Conservation (phyloP, 1,140 invertebrate species). For the Hormaphis cornu region DNA sequence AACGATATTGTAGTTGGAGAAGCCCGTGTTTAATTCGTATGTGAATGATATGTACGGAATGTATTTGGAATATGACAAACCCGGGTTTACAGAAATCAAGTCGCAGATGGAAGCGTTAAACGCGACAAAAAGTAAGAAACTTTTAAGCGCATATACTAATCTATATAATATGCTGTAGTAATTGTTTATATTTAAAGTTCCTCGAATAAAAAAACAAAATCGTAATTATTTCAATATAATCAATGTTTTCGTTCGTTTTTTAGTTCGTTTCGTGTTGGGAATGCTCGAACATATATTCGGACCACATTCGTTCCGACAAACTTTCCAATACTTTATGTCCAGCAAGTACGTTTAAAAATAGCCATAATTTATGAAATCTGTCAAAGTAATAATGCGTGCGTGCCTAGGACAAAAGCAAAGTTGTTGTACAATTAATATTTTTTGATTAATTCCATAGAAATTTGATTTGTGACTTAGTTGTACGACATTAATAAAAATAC, state of each 20-base stretch:
- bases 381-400: no score
- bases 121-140: slow-evolving; percentile 10
- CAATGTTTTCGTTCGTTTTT: slow-evolving; percentile 35
- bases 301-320: slow-evolving; percentile 63
- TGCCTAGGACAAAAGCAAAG: no score
- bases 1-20: slow-evolving; percentile 41
- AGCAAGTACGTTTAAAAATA: slow-evolving; percentile 48
- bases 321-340: slow-evolving; percentile 59
- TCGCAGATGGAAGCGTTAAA: slow-evolving; percentile 18
- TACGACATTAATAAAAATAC: no score
- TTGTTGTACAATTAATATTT: no score
- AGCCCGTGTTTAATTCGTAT: slow-evolving; percentile 37
- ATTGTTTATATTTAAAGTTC: no score
- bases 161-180: no score
- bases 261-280: slow-evolving; percentile 78
- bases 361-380: slow-evolving; percentile 34
- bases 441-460: no score
- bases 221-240: background rate
- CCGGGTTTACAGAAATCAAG: slow-evolving; percentile 23
- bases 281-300: slow-evolving; percentile 87
- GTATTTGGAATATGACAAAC: slow-evolving; percentile 37
- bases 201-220: no score
- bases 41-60: slow-evolving; percentile 37
- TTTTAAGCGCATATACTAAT: background rate
- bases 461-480: no score